Base-by-base conservation (phyloP, 1,140 invertebrate genomes). In the Drosophila melanogaster region DNA sequence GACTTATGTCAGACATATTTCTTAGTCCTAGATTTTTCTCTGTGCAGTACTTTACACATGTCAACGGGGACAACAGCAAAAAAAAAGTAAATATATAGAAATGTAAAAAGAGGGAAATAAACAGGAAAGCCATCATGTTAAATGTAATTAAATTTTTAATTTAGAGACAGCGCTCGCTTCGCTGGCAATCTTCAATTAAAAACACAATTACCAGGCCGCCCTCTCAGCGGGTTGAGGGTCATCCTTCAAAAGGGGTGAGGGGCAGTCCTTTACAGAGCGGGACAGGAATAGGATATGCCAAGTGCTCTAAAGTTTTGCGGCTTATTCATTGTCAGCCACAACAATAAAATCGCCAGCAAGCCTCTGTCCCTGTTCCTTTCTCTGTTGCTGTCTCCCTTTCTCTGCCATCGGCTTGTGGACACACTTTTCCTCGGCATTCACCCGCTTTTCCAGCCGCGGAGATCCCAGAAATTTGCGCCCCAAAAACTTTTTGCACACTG, bases 81-180 rank as follows among this genome's bases (percentile, higher is more conserved):
- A 15, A 15, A 43, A 67, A 54, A 50, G 12, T 22, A 26, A 66
- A 54, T 33, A 67, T 3, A 67, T 55, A 40, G 46, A 47, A 70
- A 24, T 40, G 14, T 15, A 41, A 50, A 67, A 57, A 50, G 14
- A 43, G 33, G 41, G 64, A 70, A 49, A 70, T 70, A 56, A 57
- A 70, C 64, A 26, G 66, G 64, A 83, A 86, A 76, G 89, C 79
- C 79, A 80, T 77, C 80, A 77, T 89, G 77, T 79, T 84, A 84
- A 89, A 84, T 89, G 85, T 89, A 89, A 89, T 89, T 89, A 89
- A 77, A 89, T 89, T 89, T 89, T 77, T 89, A 90, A 89, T 89
- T 89, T 89, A 80, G 72, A 83, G 60, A 56, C 71, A 81, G 54
- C 56, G 77, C 47, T 38, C 59, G 65, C 60, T 58, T 73, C 81